Percentiles rank a stretch among this genome's conserved stretches.
Evolutionary conservation across 2,888 invertebrate genomes (phyloP).

Genomic region (Chloromyia formosa): DNA sequence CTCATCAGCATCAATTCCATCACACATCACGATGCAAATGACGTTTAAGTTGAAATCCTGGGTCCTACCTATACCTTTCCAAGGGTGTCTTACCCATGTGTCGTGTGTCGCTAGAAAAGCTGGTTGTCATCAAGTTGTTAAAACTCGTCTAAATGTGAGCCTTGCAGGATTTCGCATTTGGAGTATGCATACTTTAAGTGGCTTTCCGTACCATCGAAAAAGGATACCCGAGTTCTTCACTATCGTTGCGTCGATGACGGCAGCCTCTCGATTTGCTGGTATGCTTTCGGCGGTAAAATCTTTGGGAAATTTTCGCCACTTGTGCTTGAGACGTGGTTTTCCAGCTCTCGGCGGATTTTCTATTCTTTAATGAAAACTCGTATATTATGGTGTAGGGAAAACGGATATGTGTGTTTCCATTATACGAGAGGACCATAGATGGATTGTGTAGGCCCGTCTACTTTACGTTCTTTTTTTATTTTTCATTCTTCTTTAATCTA

Average conservation of each 20-base stretch:
- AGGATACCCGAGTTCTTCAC: constrained; percentile 39
- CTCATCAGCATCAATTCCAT: constrained; percentile 2
- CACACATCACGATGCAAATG: constrained; percentile 21
- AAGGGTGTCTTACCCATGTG: too few species aligned
- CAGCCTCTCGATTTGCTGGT: background rate
- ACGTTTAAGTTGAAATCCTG: constrained; percentile 9
- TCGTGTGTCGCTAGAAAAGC: background rate
- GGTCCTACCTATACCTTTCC: too few species aligned
- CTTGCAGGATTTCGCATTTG: constrained; percentile 46
- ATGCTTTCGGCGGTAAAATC: constrained; percentile 10
- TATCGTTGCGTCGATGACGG: background rate
- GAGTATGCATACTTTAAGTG: constrained; percentile 44
- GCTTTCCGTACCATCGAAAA: constrained; percentile 40
- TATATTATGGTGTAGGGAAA: background rate
- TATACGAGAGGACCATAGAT: too few species aligned
- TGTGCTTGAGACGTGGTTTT: constrained; percentile 42
- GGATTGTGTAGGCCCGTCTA: too few species aligned
- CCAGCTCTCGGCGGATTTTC: constrained; percentile 11
- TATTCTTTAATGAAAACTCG: background rate
- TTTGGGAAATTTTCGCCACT: constrained; percentile 31
- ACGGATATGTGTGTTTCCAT: constrained; percentile 17
- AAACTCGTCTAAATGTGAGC: constrained; percentile 30
- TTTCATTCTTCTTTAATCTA: constrained; percentile 28
- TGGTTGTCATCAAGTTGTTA: constrained; percentile 30
- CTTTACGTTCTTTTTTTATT: constrained; percentile 25